Base-by-base conservation (phyloP, 2,113 vertebrate genomes). In the Galbula dea region DNA sequence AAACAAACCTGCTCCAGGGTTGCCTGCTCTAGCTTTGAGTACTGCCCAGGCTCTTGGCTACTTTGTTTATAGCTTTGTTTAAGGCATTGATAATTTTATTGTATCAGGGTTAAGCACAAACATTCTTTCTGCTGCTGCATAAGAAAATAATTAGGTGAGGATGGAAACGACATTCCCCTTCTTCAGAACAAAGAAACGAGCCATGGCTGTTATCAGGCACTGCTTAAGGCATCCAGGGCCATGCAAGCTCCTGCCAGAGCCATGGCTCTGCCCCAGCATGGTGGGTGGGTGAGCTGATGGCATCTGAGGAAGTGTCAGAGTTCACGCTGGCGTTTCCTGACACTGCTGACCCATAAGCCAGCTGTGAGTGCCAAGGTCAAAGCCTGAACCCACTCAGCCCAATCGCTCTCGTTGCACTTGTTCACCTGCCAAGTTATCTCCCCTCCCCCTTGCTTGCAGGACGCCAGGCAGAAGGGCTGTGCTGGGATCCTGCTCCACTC, bases 131-230 rank as follows among this genome's bases (percentile, higher is more conserved):
- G 93, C 63, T 90, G 86, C 95, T 96, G 93, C 96, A 96, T 93
- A 82, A 97, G 95, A 96, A 97, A 97, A 78, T 83, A 97, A 95
- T 97, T 97, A 97, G 93, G 66, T 93, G 66, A 95, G 83, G 84
- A 94, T 74, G 73, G 80, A 94, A 94, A 95, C 68, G 91, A 93
- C 92, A 87, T 96, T 96, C 75, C 63, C 91, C 79, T 83, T 91
- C 69, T 63, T 84, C 59, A 95, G 91, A 97, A 95, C 74, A 97
- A 93, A 96, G 88, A 77, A 93, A 90, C 2, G 19, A 94, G 68
- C 76, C 61, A 63, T 0, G 24, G 68, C 48, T 95, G 86, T 94
- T 95, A 92, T 63, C 11, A 10, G 66, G 67, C 73, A 79, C 37
- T 39, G 26, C 30, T 95, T 18, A 36, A 11, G 1, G 80, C 36